phyloP scores from a whole-genome alignment of 1,140 invertebrate species.

The Manduca sexta region DNA sequence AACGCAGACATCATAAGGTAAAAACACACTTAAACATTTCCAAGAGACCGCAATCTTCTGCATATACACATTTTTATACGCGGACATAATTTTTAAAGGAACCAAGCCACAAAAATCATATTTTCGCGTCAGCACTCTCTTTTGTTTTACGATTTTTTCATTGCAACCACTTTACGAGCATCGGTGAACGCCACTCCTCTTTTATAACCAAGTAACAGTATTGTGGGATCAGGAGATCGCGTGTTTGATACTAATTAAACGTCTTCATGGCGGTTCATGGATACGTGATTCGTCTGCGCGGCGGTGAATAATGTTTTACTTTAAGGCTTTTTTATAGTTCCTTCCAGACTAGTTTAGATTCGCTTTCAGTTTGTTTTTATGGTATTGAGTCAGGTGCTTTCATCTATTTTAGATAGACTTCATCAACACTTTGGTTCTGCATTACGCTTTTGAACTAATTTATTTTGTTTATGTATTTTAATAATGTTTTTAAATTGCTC shows the following conservation, averaged over 20 bases:
- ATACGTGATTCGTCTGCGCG: slow-evolving; percentile 49
- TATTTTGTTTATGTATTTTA: too few species aligned
- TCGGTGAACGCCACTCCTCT: slow-evolving; percentile 42
- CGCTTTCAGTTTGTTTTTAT: neutral
- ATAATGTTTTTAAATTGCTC: too few species aligned
- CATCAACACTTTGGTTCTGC: too few species aligned
- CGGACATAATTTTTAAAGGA: slow-evolving; percentile 34
- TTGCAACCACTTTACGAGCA: slow-evolving; percentile 56
- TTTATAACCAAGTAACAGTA: slow-evolving; percentile 53
- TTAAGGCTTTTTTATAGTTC: slow-evolving; percentile 26
- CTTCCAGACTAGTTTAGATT: slow-evolving; percentile 1
- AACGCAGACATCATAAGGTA: neutral
- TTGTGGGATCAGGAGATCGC: slow-evolving; percentile 46
- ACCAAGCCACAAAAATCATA: slow-evolving; percentile 51
- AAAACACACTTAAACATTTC: neutral
- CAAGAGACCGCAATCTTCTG: neutral
- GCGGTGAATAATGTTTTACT: slow-evolving; percentile 37
- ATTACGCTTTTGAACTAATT: too few species aligned
- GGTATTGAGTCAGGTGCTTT: neutral
- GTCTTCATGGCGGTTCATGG: slow-evolving; percentile 29
- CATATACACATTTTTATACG: slow-evolving; percentile 20
- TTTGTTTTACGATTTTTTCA: slow-evolving; percentile 66
- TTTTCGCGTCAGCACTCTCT: slow-evolving; percentile 42
- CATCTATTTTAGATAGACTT: neutral
- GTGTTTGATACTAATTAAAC: slow-evolving; percentile 64